A percentile compares a stretch with the other conserved stretches of the same genome.
Conservation (phyloP, 2,113 vertebrate species). For the Chamaetylas fuelleborni region DNA sequence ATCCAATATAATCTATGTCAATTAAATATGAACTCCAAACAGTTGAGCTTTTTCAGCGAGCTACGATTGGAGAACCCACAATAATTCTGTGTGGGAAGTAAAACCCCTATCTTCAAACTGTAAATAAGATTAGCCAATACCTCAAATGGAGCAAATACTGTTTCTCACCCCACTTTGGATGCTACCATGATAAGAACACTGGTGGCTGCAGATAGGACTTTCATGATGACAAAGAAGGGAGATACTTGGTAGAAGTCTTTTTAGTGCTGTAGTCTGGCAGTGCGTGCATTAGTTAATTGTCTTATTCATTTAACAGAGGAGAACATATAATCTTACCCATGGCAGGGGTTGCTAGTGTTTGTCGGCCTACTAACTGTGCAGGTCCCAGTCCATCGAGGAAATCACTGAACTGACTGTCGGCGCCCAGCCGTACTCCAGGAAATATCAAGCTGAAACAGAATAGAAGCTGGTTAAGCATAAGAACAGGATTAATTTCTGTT, state of each 20-base stretch:
- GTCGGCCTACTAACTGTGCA: constrained; percentile 94
- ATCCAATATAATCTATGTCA: background rate
- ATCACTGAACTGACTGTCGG: constrained; percentile 96
- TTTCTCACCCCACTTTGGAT: background rate
- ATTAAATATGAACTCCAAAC: background rate
- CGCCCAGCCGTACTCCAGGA: constrained; percentile 91
- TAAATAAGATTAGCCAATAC: background rate
- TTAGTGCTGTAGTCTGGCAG: background rate
- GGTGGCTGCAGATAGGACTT: background rate
- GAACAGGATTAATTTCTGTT: background rate
- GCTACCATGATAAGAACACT: background rate
- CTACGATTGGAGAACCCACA: background rate
- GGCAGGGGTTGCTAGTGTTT: constrained; percentile 94
- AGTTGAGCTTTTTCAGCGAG: background rate
- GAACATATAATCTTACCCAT: constrained; percentile 85
- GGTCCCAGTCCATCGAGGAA: constrained; percentile 96
- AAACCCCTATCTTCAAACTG: background rate
- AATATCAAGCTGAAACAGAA: constrained; percentile 86
- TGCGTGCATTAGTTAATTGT: background rate
- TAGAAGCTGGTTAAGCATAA: background rate
- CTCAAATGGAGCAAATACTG: background rate
- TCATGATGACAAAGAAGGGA: background rate
- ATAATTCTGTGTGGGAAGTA: background rate
- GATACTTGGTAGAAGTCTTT: background rate
- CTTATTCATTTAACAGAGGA: background rate